Evolutionary conservation across 2,797 vertebrate species (phyloP).

Genomic region (Oreonectes daqikongensis): DNA sequence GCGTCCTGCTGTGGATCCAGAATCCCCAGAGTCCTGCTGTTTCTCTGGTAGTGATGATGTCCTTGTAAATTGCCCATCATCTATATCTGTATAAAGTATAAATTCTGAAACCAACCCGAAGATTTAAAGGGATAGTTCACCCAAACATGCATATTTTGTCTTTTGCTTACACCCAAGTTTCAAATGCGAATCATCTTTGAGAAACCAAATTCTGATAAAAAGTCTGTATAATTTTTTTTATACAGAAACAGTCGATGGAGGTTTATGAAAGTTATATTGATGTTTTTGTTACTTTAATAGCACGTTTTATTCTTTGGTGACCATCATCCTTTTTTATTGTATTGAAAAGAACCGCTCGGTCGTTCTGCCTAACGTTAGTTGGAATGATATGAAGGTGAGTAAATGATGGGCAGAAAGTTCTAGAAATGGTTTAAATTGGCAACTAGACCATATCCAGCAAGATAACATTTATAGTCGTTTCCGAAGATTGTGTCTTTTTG

Average conservation of each 20-base stretch:
- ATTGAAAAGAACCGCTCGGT: too few species aligned
- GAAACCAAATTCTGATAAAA: too few species aligned
- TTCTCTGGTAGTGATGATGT: slow-evolving; percentile 54
- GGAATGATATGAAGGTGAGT: too few species aligned
- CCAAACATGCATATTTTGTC: not conserved
- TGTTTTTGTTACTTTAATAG: not conserved
- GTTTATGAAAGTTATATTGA: not conserved
- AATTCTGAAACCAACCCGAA: not conserved
- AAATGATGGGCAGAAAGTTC: not conserved
- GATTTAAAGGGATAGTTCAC: not conserved
- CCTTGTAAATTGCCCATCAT: slow-evolving; percentile 10
- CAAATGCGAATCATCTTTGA: too few species aligned
- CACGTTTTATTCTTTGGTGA: not conserved
- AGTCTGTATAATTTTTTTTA: too few species aligned
- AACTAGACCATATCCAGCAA: not conserved
- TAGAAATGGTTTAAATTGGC: not conserved
- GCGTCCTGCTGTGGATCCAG: slow-evolving; percentile 44
- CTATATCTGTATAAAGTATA: not conserved
- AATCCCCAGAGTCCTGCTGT: slow-evolving; percentile 47
- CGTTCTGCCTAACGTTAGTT: too few species aligned
- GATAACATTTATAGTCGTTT: slow-evolving; percentile 12
- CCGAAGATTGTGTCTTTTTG: slow-evolving; percentile 42
- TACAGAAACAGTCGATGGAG: not conserved
- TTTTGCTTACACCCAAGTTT: too few species aligned
- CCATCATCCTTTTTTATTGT: too few species aligned